A percentile compares a stretch with the other conserved stretches of the same genome.
Evolutionary conservation across 2,888 invertebrate species (phyloP).

Genomic region (Aphrophora alni): DNA sequence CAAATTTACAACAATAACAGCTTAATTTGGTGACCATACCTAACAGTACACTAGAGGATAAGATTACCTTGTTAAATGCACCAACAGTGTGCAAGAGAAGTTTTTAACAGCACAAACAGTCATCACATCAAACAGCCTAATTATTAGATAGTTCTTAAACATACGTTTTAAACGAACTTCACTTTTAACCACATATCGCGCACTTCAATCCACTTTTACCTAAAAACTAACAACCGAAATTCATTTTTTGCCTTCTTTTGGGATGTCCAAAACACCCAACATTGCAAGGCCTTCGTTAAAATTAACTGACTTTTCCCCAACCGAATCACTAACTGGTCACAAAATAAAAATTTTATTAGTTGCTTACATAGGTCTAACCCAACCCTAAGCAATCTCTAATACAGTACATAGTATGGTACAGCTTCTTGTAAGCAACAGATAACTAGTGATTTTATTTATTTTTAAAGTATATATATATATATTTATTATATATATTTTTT

Average conservation of each 20-base stretch:
- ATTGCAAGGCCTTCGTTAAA: not conserved
- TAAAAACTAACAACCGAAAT: slow-evolving; percentile 6
- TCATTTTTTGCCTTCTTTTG: not conserved
- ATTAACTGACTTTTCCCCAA: not conserved
- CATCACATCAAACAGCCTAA: slow-evolving; percentile 6
- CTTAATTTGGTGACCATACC: slow-evolving; percentile 2
- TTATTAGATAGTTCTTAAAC: not conserved
- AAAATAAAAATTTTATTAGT: slow-evolving; percentile 2
- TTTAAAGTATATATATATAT: not conserved
- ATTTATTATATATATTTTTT: not conserved
- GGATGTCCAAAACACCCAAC: not conserved
- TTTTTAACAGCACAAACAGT: slow-evolving; percentile 9
- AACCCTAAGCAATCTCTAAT: not conserved
- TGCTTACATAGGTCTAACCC: not conserved
- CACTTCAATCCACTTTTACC: slow-evolving; percentile 1
- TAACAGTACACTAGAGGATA: not conserved
- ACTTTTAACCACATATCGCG: slow-evolving; percentile 1
- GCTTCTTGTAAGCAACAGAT: not conserved
- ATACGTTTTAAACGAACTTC: slow-evolving; percentile 1
- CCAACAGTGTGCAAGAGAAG: slow-evolving; percentile 6
- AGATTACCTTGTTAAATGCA: not conserved
- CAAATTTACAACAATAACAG: slow-evolving; percentile 4
- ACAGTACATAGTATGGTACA: slow-evolving; percentile 2
- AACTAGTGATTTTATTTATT: slow-evolving; percentile 2
- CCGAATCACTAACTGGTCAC: slow-evolving; percentile 4